Evolutionary conservation across 2,888 invertebrate genomes (phyloP).

Genomic region (Zele albiditarsus): DNA sequence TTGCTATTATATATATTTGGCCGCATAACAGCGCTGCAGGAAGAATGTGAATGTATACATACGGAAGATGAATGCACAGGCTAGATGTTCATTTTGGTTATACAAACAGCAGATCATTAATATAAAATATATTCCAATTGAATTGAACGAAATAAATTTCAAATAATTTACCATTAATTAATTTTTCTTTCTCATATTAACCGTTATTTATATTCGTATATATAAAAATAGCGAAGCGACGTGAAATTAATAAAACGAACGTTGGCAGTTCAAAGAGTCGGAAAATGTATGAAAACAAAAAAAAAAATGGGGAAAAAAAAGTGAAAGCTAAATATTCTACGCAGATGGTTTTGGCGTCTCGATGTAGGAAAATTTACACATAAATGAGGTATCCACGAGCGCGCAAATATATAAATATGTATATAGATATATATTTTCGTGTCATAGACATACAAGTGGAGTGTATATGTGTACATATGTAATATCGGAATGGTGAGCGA

Average conservation of each 20-base stretch:
- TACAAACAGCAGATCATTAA: not conserved
- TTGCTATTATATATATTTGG: constrained; percentile 27
- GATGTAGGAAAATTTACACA: constrained; percentile 35
- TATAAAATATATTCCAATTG: not conserved
- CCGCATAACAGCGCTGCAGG: constrained; percentile 26
- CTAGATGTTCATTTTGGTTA: not conserved
- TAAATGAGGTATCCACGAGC: constrained; percentile 38
- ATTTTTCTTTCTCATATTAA: not conserved
- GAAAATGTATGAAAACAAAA: not conserved
- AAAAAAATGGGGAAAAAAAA: constrained; percentile 11
- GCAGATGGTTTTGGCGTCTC: constrained; percentile 37
- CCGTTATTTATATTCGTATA: not conserved
- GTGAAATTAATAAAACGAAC: not conserved
- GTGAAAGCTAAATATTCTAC: constrained; percentile 37
- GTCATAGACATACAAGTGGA: constrained; percentile 54
- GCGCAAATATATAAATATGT: constrained; percentile 24
- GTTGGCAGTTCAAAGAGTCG: not conserved
- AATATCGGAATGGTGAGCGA: constrained; percentile 61
- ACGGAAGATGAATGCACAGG: not conserved
- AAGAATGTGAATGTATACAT: not conserved
- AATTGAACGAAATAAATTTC: not conserved
- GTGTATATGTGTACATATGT: constrained; percentile 43
- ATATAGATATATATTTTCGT: constrained; percentile 40
- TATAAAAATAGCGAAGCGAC: not conserved
- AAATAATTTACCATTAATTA: not conserved